Evolutionary conservation across 2,888 invertebrate species (phyloP).

Genomic region (Melieria crassipennis): DNA sequence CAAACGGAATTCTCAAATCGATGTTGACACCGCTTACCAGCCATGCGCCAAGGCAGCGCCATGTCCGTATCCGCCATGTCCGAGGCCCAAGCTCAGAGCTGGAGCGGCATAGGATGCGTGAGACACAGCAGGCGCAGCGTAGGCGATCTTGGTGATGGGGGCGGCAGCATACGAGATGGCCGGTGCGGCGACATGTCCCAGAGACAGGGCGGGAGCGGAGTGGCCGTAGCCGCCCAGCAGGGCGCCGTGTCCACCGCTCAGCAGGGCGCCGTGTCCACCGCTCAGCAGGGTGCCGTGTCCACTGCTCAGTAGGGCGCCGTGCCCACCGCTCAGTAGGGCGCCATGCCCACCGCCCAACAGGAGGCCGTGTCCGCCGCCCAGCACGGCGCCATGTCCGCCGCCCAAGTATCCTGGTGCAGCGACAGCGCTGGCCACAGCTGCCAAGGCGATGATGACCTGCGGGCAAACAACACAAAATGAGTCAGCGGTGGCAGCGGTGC

Average conservation of each 20-base stretch:
- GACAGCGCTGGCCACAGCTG: slow-evolving; percentile 55
- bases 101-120: slow-evolving; percentile 69
- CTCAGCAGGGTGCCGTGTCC: slow-evolving; percentile 31
- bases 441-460: slow-evolving; percentile 54
- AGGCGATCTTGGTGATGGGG: slow-evolving; percentile 65
- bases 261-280: slow-evolving; percentile 32
- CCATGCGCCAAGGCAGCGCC: slow-evolving; percentile 52
- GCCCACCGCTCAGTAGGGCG: slow-evolving; percentile 14
- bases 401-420: slow-evolving; percentile 62
- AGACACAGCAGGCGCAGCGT: slow-evolving; percentile 59
- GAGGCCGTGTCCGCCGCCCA: slow-evolving; percentile 28
- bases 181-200: slow-evolving; percentile 39
- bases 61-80: slow-evolving; percentile 43
- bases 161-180: slow-evolving; percentile 47
- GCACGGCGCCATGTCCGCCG: slow-evolving; percentile 40
- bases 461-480: slow-evolving; percentile 5
- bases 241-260: slow-evolving; percentile 38
- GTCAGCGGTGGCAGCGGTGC: background rate
- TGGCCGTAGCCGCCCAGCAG: slow-evolving; percentile 46
- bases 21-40: slow-evolving; percentile 48
- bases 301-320: slow-evolving; percentile 39
- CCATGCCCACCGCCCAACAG: slow-evolving; percentile 42
- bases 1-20: slow-evolving; percentile 15
- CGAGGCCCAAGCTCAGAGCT: slow-evolving; percentile 38
- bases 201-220: slow-evolving; percentile 38